Evolutionary conservation across 2,888 invertebrate genomes (phyloP).

Genomic region (Coenonympha arcania): DNA sequence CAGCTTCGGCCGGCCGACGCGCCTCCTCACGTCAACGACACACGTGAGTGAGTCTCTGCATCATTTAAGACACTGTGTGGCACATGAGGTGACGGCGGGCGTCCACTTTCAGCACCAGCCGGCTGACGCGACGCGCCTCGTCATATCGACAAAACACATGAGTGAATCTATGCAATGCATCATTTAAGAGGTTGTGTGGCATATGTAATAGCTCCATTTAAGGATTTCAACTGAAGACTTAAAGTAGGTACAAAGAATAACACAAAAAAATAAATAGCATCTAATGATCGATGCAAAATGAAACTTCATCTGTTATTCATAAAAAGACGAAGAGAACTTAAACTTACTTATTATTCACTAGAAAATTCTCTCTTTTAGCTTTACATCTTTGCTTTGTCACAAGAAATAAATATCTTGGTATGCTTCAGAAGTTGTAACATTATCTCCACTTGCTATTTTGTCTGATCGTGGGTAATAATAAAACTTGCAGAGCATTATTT

Average conservation of each 20-base stretch:
- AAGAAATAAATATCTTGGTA: conserved; percentile 5
- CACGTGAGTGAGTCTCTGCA: conserved; percentile 48
- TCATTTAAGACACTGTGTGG: conserved; percentile 12
- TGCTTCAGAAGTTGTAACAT: conserved; percentile 8
- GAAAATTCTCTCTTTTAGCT: conserved; percentile 3
- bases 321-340: conserved; percentile 7
- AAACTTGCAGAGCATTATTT: not conserved
- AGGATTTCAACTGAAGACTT: too few relatives aligned
- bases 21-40: conserved; percentile 60
- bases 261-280: not conserved
- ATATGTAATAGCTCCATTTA: too few relatives aligned
- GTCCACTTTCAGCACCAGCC: conserved; percentile 59
- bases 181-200: not conserved
- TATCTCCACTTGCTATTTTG: not conserved
- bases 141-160: conserved; percentile 63
- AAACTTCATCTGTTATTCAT: conserved; percentile 9
- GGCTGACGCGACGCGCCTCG: conserved; percentile 65
- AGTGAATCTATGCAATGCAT: conserved; percentile 33
- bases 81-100: conserved; percentile 48
- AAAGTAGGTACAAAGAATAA: not conserved
- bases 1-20: conserved; percentile 66
- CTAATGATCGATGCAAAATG: conserved; percentile 6
- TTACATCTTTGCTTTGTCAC: conserved; percentile 9
- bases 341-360: conserved; percentile 10
- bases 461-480: not conserved